Percentiles rank a stretch among this genome's conserved stretches.
phyloP scores from a whole-genome alignment of 2,888 invertebrate species.

The Mimachlamys varia region DNA sequence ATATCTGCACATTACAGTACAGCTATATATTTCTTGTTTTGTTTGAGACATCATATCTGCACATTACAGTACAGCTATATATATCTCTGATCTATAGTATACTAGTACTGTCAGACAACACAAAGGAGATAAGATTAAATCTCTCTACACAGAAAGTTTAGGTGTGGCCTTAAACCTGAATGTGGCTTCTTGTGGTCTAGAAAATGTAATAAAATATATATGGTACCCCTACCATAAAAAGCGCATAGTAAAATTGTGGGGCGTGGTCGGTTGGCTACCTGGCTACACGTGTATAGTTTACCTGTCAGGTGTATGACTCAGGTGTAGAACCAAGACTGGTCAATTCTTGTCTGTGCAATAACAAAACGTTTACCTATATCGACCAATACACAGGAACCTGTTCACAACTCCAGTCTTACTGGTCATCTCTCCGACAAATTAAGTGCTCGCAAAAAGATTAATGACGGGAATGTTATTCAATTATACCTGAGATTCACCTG shows the following conservation, averaged over 20 bases:
- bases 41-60: too few species aligned
- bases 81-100: neutral
- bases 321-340: neutral
- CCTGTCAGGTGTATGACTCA: neutral
- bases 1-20: neutral
- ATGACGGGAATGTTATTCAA: neutral
- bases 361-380: neutral
- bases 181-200: neutral
- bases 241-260: neutral
- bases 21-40: neutral
- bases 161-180: neutral
- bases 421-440: neutral
- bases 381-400: neutral
- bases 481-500: slow-evolving; percentile 28
- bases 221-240: neutral
- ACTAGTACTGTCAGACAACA: neutral
- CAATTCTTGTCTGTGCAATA: neutral
- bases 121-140: neutral
- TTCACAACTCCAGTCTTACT: neutral
- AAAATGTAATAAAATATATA: neutral
- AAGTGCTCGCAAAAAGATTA: neutral
- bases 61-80: neutral
- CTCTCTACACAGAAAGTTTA: neutral
- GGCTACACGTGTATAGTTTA: neutral
- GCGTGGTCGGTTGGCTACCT: too few species aligned